Evolutionary conservation across 2,113 vertebrate species (phyloP).

Genomic region (Pomatostomus ruficeps): DNA sequence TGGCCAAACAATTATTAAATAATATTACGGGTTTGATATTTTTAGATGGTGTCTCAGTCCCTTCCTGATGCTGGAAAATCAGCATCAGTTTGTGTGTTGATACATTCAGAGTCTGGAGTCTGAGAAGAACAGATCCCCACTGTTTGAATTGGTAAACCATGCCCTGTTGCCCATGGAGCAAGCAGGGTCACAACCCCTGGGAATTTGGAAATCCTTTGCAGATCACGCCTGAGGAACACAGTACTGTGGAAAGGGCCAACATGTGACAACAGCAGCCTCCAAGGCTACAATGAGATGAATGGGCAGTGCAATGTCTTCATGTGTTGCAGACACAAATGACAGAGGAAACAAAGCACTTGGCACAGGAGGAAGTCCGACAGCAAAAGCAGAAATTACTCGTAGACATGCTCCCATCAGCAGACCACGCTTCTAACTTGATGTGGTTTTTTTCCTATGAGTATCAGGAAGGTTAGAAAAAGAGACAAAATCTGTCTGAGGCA

Average conservation of each 20-base stretch:
- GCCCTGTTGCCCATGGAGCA: not conserved
- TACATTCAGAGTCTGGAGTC: not conserved
- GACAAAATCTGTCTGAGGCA: not conserved
- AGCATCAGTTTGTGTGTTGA: not conserved
- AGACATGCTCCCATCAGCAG: not conserved
- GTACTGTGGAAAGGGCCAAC: not conserved
- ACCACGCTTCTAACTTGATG: not conserved
- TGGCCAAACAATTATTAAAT: not conserved
- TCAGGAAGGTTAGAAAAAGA: not conserved
- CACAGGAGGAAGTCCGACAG: not conserved
- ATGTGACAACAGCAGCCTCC: not conserved
- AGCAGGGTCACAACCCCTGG: not conserved
- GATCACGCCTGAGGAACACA: not conserved
- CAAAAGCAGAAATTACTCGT: rapidly evolving
- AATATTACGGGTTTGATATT: not conserved
- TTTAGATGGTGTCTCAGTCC: not conserved
- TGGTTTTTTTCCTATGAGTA: not conserved
- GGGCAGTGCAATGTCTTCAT: rapidly evolving
- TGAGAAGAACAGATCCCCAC: not conserved
- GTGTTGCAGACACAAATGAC: not conserved
- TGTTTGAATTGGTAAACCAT: not conserved
- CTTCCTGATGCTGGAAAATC: not conserved
- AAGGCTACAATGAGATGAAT: not conserved
- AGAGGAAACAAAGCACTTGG: not conserved
- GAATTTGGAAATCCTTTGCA: not conserved